Conservation (phyloP, 2,113 vertebrate species). For the Vombatus ursinus region DNA sequence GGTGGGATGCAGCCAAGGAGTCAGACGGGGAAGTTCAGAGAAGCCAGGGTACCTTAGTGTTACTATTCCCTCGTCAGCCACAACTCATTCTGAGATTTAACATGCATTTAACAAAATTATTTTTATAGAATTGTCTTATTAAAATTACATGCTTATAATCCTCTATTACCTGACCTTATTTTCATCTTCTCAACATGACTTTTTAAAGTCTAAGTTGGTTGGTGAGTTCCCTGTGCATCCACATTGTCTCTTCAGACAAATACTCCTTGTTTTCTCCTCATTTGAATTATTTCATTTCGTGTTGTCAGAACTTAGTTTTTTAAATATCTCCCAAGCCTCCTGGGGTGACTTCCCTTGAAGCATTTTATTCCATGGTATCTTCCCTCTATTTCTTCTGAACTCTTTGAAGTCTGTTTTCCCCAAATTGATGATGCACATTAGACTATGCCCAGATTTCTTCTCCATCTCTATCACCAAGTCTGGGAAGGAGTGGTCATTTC, state of each 20-base stretch:
- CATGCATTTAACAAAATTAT: not conserved
- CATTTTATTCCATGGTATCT: not conserved
- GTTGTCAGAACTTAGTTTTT: not conserved
- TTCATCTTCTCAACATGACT: not conserved
- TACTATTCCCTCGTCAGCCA: not conserved
- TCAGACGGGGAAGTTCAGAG: not conserved
- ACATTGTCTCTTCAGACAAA: not conserved
- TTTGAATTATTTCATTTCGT: not conserved
- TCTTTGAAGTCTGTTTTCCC: not conserved
- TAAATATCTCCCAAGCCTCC: not conserved
- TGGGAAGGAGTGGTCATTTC: not conserved
- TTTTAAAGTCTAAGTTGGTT: not conserved
- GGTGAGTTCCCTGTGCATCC: not conserved
- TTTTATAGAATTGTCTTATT: not conserved
- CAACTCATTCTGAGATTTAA: not conserved
- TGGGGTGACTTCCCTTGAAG: not conserved
- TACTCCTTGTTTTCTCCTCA: not conserved
- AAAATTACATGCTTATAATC: not conserved
- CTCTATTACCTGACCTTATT: not conserved
- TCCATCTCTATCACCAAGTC: not conserved
- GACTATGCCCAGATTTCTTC: not conserved
- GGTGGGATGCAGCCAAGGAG: not conserved
- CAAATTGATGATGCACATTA: not conserved
- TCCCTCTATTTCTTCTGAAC: not conserved
- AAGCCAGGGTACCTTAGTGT: not conserved